phyloP scores from a whole-genome alignment of 2,113 vertebrate species.

The Clarias batrachus region DNA sequence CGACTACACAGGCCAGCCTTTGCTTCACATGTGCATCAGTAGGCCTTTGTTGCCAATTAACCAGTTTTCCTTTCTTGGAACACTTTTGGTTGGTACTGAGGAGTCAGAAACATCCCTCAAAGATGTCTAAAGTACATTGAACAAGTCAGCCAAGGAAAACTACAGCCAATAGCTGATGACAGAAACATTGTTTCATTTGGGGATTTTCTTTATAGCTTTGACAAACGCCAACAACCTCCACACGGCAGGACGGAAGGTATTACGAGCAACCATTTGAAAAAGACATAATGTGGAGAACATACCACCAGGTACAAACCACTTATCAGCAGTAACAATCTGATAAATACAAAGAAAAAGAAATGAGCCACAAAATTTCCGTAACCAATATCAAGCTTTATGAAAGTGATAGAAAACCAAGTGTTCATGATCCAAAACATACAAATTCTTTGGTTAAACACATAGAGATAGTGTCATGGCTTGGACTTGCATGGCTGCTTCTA shows the following conservation, averaged over 20 bases:
- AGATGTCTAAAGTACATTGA: no score
- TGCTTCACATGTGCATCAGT: no score
- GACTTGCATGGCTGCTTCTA: background rate
- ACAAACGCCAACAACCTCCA: background rate
- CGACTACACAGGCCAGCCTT: no score
- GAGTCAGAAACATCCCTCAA: no score
- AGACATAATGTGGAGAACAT: background rate
- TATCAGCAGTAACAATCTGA: background rate
- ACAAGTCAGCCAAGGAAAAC: background rate
- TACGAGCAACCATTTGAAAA: background rate
- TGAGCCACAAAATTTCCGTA: background rate
- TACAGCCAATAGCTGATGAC: background rate
- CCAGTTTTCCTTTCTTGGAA: no score
- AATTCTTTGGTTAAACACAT: background rate
- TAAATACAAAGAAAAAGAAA: background rate
- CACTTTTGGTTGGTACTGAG: no score
- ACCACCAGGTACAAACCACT: background rate
- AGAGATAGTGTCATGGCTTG: background rate
- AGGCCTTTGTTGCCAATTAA: no score
- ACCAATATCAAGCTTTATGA: no score
- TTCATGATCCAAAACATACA: background rate
- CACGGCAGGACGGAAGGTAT: background rate
- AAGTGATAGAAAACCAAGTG: background rate
- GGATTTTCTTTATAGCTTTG: no score
- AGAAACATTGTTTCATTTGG: no score